A percentile compares a stretch with the other conserved stretches of the same genome.
Conservation (phyloP, 2,113 vertebrate species). For the Pycnonotus jocosus region DNA sequence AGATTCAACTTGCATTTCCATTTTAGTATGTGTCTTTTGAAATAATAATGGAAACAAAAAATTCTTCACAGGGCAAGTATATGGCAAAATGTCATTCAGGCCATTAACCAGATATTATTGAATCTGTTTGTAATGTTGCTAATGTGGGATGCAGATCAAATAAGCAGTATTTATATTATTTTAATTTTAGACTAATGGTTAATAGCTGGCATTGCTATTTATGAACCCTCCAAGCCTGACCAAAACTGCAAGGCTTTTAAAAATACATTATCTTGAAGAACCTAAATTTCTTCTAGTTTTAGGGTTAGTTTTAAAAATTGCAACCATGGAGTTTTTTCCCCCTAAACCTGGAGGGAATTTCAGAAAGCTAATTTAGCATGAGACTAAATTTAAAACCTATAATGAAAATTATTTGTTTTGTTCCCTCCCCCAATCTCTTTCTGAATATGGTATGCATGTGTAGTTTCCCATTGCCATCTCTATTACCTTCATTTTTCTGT, state of each 20-base stretch:
- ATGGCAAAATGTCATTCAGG: background rate
- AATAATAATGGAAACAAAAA: background rate
- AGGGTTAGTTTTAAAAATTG: background rate
- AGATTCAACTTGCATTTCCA: background rate
- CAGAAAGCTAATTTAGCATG: background rate
- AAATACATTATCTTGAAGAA: background rate
- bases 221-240: background rate
- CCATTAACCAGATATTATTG: background rate
- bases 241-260: background rate
- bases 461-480: background rate
- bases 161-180: background rate
- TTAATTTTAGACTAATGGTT: background rate
- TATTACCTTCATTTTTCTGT: background rate
- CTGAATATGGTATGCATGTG: background rate
- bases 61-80: background rate
- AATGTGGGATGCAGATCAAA: background rate
- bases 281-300: background rate
- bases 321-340: background rate
- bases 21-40: background rate
- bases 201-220: background rate
- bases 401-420: background rate
- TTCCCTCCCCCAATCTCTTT: background rate
- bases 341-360: background rate
- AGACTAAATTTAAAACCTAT: background rate
- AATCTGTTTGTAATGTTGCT: background rate